Evolutionary conservation across 2,888 invertebrate species (phyloP), one percentile per base, ranked within the genome.

Genomic region (Platycheirus rosarum): DNA sequence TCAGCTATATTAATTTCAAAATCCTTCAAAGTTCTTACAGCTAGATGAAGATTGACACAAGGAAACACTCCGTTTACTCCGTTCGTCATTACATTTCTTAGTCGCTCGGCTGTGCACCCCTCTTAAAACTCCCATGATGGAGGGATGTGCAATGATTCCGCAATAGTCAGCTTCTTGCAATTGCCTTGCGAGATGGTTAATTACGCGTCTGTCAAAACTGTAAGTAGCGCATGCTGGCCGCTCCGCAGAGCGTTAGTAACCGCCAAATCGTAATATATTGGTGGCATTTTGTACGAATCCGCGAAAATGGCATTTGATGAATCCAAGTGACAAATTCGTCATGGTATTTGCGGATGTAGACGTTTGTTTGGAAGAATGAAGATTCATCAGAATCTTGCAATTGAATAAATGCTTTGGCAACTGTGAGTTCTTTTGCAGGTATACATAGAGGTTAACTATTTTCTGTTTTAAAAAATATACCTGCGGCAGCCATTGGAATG

Each of bases 141-240:
- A 9, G 20, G n/a, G 14, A 2, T 14, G 37, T 37, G 9, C 16
- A 16, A 2, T 11, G 11, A 42, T 32, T n/a, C n/a, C n/a, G n/a
- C n/a, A n/a, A 32, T 32, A 8, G 3, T 46, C 8, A 40, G 48
- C 14, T 37, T 48, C 8, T 55, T 32, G 70, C 55, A 65, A 71
- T 53, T 57, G 44, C 69, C 48, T 20, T 7, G 46, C 23, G 23
- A 14, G 55, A 32, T 35, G 70, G 80, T 80, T 80, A 76, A 80
- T 80, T 80, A 69, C 51, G 65, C 76, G 76, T 66, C 80, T 65
- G 70, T 80, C 80, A 80, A 76, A 75, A 62, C 55, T 48, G 13
- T 68, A 46, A 77, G 66, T 63, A 71, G 49, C 7, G 9, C 23
- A 13, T 46, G 26, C 20, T 1, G 37, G 55, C 37, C 35, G 49